Conservation (phyloP, 2,113 vertebrate species). For the Ovis aries region ARS-UI_Ramb_v3.0 NC_056068.1:40110001-40110500, state of each 20-base stretch:
- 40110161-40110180: neutral
- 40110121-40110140: neutral
- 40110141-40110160: neutral
- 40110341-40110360: neutral
- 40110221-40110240: neutral
- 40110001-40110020: neutral
- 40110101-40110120: neutral
- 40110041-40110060: neutral
- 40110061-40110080: neutral
- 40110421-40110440: neutral
- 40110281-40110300: neutral
- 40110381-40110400: neutral
- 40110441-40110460: neutral
- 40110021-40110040: neutral
- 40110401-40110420: neutral
- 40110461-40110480: neutral
- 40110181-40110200: neutral
- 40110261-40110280: neutral
- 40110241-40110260: neutral
- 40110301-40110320: neutral
- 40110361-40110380: no score
- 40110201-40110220: neutral
- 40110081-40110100: neutral
- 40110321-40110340: neutral
- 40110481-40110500: neutral